Evolutionary conservation across 2,797 vertebrate species (phyloP).

Genomic region (Todus mexicanus): DNA sequence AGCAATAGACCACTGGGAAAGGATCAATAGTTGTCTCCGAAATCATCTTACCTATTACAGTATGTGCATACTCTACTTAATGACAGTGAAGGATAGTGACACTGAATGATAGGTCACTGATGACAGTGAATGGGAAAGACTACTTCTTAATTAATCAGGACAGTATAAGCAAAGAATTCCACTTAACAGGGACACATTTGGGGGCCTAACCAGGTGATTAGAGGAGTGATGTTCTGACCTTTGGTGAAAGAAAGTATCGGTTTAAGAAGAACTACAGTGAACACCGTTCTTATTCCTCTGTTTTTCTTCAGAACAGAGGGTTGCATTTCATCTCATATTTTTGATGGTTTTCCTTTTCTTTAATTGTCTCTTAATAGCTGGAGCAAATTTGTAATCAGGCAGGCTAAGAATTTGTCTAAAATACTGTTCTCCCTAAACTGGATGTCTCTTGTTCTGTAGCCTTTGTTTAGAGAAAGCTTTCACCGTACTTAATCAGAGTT

Average conservation of each 20-base stretch:
- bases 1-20: constrained; percentile 56
- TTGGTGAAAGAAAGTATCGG: background rate
- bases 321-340: background rate
- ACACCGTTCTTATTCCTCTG: background rate
- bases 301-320: background rate
- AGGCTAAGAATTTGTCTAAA: background rate
- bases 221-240: constrained; percentile 31
- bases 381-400: background rate
- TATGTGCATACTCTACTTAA: constrained; percentile 39
- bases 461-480: background rate
- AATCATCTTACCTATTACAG: constrained; percentile 53
- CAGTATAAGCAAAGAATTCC: constrained; percentile 48
- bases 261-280: background rate
- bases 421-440: background rate
- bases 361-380: background rate
- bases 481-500: background rate
- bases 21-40: constrained; percentile 54
- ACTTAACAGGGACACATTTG: constrained; percentile 42
- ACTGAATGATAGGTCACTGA: constrained; percentile 60
- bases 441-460: background rate
- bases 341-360: background rate
- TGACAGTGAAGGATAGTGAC: constrained; percentile 51
- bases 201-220: constrained; percentile 44
- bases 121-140: constrained; percentile 27
- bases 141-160: constrained; percentile 62